These are phyloP conservation scores for Acrocephalus arundinaceus DNA, from an alignment of 2,113 vertebrate genomes.

Conservation along the genomic window DNA sequence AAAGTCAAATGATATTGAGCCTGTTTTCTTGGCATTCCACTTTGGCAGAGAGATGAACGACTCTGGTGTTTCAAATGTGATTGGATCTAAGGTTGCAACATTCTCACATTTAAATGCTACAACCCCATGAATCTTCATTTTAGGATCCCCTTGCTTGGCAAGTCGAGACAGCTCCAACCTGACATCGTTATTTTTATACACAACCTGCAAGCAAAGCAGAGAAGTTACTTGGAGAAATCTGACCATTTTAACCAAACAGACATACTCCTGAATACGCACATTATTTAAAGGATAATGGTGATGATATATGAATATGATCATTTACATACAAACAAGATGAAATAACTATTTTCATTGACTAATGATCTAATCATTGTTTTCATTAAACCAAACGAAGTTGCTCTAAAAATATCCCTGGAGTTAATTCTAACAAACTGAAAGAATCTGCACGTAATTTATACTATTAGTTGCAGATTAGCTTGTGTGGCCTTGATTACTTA, in stretches of 20 bases:
- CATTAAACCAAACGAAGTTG: not conserved
- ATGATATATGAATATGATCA: not conserved
- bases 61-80: conserved; percentile 97
- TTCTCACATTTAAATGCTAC: conserved; percentile 99
- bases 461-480: conserved; percentile 28
- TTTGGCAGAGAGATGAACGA: conserved; percentile 94
- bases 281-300: not conserved
- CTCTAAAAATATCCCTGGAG: conserved; percentile 18
- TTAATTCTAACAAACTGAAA: conserved; percentile 32
- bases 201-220: conserved; percentile 82
- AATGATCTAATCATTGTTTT: conserved; percentile 1
- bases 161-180: conserved; percentile 93
- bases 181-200: conserved; percentile 98
- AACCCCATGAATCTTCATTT: conserved; percentile 95
- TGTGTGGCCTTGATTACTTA: conserved; percentile 14
- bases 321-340: not conserved
- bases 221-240: not conserved
- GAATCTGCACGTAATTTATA: conserved; percentile 9
- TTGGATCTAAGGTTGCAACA: conserved; percentile 95
- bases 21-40: conserved; percentile 98
- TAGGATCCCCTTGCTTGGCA: conserved; percentile 91
- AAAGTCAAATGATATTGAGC: conserved; percentile 98
- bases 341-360: not conserved
- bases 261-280: not conserved
- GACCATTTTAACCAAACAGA: not conserved